Conservation (phyloP, 2,797 vertebrate species). For the Phalloptychus januarius region DNA sequence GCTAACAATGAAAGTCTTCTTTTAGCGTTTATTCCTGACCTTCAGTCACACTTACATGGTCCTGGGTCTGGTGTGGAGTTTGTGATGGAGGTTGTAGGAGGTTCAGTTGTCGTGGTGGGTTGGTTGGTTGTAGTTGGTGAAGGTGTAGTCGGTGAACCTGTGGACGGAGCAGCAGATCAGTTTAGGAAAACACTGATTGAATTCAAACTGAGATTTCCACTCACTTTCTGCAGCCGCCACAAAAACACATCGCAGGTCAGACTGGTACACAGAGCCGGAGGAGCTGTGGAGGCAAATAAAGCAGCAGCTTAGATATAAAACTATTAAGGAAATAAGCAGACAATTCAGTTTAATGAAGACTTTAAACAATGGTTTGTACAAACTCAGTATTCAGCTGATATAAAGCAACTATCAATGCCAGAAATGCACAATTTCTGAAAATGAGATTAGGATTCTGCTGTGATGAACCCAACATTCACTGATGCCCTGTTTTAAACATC, state of each 20-base stretch:
- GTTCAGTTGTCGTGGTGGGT: too few species aligned
- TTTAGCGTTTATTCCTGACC: background rate
- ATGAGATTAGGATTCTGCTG: background rate
- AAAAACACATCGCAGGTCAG: conserved; percentile 37
- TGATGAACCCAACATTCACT: background rate
- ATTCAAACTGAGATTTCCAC: background rate
- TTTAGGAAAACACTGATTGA: background rate
- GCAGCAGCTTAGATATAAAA: background rate
- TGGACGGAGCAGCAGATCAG: background rate
- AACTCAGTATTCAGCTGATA: background rate
- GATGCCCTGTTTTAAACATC: too few species aligned
- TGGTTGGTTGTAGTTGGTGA: background rate
- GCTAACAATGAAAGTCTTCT: too few species aligned
- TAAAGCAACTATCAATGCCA: background rate
- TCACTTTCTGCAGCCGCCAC: conserved; percentile 27
- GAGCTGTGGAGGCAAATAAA: conserved; percentile 3
- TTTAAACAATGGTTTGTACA: background rate
- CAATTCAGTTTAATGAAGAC: too few species aligned
- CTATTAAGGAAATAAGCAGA: background rate
- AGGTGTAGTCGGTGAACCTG: too few species aligned
- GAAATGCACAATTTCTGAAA: background rate
- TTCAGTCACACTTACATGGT: background rate
- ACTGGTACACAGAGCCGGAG: conserved; percentile 24
- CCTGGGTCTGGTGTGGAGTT: background rate
- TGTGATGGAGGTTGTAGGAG: too few species aligned